Conservation (phyloP, 2,113 vertebrate species). For the Epinephelus fuscoguttatus region DNA sequence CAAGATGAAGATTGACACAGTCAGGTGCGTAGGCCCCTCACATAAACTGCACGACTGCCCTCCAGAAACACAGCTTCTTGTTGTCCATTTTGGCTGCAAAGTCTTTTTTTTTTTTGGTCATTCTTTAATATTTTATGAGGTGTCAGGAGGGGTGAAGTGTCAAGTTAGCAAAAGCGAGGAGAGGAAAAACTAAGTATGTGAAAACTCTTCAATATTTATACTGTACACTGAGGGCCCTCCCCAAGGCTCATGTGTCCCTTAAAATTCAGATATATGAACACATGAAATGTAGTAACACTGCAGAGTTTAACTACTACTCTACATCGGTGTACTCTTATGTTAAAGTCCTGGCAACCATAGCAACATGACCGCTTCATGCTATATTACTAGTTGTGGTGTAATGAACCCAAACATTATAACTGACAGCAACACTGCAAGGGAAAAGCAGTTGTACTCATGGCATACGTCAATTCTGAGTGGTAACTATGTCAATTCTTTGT, state of each 20-base stretch:
- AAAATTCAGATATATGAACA: neutral
- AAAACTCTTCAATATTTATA: constrained; percentile 49
- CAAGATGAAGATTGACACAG: constrained; percentile 65
- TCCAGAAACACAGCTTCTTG: constrained; percentile 44
- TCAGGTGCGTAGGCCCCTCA: constrained; percentile 49
- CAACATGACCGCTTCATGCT: neutral
- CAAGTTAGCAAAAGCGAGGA: constrained; percentile 42
- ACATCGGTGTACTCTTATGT: neutral
- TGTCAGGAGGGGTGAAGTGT: constrained; percentile 46
- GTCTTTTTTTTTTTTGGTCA: constrained; percentile 9
- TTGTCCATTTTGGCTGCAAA: constrained; percentile 57
- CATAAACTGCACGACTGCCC: constrained; percentile 27
- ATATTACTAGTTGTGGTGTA: neutral
- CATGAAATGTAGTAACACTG: neutral
- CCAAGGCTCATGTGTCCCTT: neutral
- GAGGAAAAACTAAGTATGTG: constrained; percentile 20
- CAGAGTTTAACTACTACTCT: neutral
- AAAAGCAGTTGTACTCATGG: too few species aligned
- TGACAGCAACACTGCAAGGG: neutral
- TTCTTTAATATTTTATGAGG: constrained; percentile 58
- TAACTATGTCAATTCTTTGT: too few species aligned
- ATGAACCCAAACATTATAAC: neutral
- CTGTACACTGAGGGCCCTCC: neutral
- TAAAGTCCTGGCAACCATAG: neutral
- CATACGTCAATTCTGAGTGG: too few species aligned